Evolutionary conservation across 2,797 vertebrate species (phyloP).

Genomic region (Sebastes matsubarae): DNA sequence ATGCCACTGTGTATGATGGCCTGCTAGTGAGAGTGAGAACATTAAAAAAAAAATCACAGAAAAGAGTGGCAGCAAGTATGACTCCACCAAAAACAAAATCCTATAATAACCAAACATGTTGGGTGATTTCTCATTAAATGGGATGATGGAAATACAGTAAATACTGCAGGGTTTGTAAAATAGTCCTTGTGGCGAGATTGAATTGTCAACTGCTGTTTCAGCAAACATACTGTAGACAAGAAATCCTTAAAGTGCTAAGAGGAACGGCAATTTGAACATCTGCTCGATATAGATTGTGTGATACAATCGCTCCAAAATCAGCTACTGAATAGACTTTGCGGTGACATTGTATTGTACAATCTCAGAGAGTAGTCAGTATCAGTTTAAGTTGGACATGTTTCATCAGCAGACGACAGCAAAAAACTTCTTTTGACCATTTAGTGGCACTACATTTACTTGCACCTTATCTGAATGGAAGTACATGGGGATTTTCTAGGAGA

Average conservation of each 20-base stretch:
- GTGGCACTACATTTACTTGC: background rate
- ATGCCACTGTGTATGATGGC: slow-evolving; percentile 6
- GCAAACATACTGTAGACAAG: background rate
- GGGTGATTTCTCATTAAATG: background rate
- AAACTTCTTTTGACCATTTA: background rate
- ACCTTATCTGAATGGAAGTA: background rate
- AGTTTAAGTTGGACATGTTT: background rate
- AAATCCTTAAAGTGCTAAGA: background rate
- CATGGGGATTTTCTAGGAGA: background rate
- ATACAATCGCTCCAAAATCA: background rate
- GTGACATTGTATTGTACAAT: background rate
- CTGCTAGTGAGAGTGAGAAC: slow-evolving; percentile 3
- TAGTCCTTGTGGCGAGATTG: background rate
- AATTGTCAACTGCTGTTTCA: background rate
- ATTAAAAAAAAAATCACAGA: background rate
- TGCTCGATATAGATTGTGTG: background rate
- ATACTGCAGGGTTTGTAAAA: background rate
- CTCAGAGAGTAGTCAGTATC: background rate
- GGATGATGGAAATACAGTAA: background rate
- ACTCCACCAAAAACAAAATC: background rate
- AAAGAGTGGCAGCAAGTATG: background rate
- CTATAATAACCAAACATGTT: background rate
- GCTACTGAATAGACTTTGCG: background rate
- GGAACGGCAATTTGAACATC: background rate
- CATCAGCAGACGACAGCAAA: background rate